Conservation (phyloP, 2,888 invertebrate genomes). For the Fragum sueziense region DNA sequence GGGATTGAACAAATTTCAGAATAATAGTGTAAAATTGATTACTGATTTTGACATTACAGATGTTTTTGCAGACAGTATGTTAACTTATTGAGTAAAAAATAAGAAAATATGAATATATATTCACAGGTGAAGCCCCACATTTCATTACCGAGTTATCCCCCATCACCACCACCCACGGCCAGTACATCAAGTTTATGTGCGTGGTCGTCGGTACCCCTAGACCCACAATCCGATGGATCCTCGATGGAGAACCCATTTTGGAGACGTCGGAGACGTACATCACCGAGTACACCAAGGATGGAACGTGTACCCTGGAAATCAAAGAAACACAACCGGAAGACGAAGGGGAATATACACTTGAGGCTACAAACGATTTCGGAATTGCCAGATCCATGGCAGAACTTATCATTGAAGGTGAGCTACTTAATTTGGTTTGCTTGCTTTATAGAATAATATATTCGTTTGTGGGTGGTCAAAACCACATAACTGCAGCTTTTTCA, state of each 20-base stretch:
- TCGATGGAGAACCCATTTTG: constrained; percentile 87
- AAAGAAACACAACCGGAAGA: constrained; percentile 97
- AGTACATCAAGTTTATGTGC: constrained; percentile 72
- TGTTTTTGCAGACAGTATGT: too few relatives aligned
- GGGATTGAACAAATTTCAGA: too few relatives aligned
- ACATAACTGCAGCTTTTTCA: too few relatives aligned
- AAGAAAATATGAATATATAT: too few relatives aligned
- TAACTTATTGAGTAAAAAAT: too few relatives aligned
- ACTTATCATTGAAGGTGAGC: constrained; percentile 76
- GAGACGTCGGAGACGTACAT: constrained; percentile 75
- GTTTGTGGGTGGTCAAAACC: too few relatives aligned
- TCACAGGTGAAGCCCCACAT: constrained; percentile 71
- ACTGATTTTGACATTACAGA: too few relatives aligned
- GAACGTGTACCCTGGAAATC: constrained; percentile 92
- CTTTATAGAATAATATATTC: too few relatives aligned
- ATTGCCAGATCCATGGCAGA: constrained; percentile 90
- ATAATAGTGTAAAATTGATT: too few relatives aligned
- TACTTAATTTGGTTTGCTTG: not conserved
- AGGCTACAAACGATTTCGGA: constrained; percentile 96
- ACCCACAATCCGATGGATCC: constrained; percentile 89
- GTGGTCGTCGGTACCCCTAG: constrained; percentile 76
- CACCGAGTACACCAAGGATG: constrained; percentile 69
- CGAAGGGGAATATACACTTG: constrained; percentile 97
- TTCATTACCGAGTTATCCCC: constrained; percentile 69
- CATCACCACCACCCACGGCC: constrained; percentile 69